A percentile compares a stretch with the other conserved stretches of the same genome.
phyloP scores from a whole-genome alignment of 2,888 invertebrate species.

The Trachelus troglodyta region DNA sequence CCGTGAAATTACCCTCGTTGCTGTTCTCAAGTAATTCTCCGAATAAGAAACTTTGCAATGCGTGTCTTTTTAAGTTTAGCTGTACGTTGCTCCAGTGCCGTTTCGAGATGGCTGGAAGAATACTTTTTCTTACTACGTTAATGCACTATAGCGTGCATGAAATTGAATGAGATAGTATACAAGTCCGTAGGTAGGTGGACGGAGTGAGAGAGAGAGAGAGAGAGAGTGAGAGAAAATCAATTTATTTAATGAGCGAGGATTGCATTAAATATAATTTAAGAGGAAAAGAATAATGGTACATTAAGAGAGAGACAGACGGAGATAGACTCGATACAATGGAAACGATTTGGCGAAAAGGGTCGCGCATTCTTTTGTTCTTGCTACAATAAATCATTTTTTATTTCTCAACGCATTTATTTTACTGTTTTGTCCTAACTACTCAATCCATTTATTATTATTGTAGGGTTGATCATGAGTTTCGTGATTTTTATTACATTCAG shows the following conservation, averaged over 20 bases:
- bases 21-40: neutral
- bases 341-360: neutral
- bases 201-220: neutral
- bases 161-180: neutral
- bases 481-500: neutral
- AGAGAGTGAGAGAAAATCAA: neutral
- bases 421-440: neutral
- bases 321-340: neutral
- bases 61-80: neutral
- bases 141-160: neutral
- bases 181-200: neutral
- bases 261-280: neutral
- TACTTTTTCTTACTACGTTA: neutral
- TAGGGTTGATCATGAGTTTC: too few relatives aligned
- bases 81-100: neutral
- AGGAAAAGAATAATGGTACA: neutral
- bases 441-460: neutral
- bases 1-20: neutral
- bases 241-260: neutral
- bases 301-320: neutral
- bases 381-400: neutral
- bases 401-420: neutral
- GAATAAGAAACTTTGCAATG: too few relatives aligned
- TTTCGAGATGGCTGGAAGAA: neutral
- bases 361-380: neutral